Evolutionary conservation across 2,888 invertebrate genomes (phyloP), one percentile per base, ranked within the genome.

Genomic region (Arge pagana): DNA sequence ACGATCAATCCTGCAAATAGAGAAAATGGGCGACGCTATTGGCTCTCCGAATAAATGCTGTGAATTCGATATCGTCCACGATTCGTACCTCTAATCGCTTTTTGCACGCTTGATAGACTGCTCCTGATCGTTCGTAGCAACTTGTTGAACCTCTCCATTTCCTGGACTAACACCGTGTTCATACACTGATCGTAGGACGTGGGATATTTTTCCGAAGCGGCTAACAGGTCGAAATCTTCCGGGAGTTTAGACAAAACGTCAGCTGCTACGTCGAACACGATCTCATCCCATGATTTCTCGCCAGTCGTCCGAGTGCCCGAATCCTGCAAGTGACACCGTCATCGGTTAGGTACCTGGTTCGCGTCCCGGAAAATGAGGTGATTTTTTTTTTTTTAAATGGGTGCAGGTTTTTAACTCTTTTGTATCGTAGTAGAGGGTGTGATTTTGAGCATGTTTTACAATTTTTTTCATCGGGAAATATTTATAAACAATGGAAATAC

Each of bases 81-180:
- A n/a, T 0, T 28, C 28, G 28, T 65, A 87, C 94, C 95, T 82
- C 92, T 93, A 58, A 96, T 90, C 18, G 93, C 95, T 62, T 89
- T 92, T 65, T 87, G 86, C n/a, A 94, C 85, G 41, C 90, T 89
- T 50, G 83, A 78, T n/a, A 95, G 80, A 72, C 90, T 93, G 28
- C 76, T 77, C 39, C 90, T 80, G 42, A 96, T 89, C 4, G 88
- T 83, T n/a, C 72, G 77, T 23, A 92, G 81, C 10, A 96, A 80
- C 43, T 83, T 82, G 60, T 90, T 90, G 68, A 89, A 92, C 36
- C 91, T 78, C 8, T 86, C 87, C 78, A 91, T 89, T 76, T 92
- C 92, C 72, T 93, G 91, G 2, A 93, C 89, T 53, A 96, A 81
- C 0, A 95, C 95, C 1, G 94, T 94, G 69, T 95, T 94, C 92